Conservation (phyloP, 2,113 vertebrate species). For the Campylorhamphus procurvoides region DNA sequence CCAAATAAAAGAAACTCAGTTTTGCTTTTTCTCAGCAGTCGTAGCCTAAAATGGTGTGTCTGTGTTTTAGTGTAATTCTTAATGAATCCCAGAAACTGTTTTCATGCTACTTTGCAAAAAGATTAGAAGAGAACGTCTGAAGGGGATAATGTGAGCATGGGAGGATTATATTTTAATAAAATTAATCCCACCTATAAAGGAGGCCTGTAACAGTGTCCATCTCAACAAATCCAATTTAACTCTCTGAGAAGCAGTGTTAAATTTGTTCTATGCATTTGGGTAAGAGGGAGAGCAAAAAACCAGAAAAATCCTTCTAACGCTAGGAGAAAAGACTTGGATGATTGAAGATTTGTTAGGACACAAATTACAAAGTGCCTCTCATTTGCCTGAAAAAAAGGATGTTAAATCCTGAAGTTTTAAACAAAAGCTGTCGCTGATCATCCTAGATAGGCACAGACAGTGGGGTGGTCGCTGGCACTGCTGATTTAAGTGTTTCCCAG, state of each 20-base stretch:
- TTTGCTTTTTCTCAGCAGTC: not conserved
- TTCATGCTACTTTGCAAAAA: slow-evolving; percentile 49
- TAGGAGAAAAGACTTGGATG: not conserved
- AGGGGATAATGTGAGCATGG: slow-evolving; percentile 29
- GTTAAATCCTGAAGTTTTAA: not conserved
- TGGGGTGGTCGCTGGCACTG: not conserved
- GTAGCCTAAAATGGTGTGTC: slow-evolving; percentile 5
- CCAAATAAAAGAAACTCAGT: not conserved
- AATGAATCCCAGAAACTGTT: slow-evolving; percentile 41
- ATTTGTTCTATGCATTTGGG: not conserved
- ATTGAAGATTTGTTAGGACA: not conserved
- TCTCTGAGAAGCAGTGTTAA: not conserved
- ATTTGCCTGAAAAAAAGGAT: not conserved
- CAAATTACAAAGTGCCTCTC: not conserved
- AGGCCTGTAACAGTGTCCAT: slow-evolving; percentile 10
- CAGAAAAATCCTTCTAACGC: not conserved
- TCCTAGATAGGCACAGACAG: not conserved
- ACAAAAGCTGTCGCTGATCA: not conserved
- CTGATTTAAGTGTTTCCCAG: not conserved
- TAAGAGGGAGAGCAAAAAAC: not conserved
- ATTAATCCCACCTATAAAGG: slow-evolving; percentile 46
- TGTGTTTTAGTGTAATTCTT: not conserved
- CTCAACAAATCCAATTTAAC: slow-evolving; percentile 49
- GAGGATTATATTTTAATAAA: slow-evolving; percentile 58
- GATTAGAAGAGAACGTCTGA: slow-evolving; percentile 54